These are phyloP conservation scores for Turnix velox DNA, from an alignment of 2,113 vertebrate species.

Conservation along the genomic window DNA sequence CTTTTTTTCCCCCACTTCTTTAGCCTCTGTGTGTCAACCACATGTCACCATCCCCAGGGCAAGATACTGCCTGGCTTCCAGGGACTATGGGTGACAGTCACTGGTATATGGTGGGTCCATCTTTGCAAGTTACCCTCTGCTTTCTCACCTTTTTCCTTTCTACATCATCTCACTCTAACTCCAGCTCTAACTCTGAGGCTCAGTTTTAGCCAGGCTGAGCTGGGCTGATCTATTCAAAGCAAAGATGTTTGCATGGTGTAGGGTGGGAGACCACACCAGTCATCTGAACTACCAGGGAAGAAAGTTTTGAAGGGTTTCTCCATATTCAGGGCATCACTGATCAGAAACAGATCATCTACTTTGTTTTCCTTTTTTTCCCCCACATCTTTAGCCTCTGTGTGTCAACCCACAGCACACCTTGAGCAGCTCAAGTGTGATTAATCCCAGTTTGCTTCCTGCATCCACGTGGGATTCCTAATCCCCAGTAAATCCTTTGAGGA, in stretches of 20 bases:
- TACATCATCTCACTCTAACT: background rate
- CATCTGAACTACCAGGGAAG: fast-evolving
- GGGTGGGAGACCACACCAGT: background rate
- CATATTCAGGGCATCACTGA: background rate
- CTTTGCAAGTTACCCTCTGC: background rate
- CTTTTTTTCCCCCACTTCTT: background rate
- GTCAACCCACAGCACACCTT: conserved; percentile 9
- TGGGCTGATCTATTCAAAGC: background rate
- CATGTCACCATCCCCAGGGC: background rate
- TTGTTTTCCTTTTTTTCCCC: background rate
- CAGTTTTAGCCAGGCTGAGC: background rate
- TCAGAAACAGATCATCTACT: background rate
- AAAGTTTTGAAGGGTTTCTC: background rate
- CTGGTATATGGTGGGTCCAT: fast-evolving
- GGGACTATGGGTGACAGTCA: fast-evolving
- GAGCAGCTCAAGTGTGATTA: conserved; percentile 4
- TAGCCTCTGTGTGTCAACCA: background rate
- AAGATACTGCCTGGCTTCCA: background rate
- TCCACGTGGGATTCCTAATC: background rate
- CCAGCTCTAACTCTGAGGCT: background rate
- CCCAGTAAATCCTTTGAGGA: conserved; percentile 15
- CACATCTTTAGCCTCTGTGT: background rate
- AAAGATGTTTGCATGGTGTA: background rate
- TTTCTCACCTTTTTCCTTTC: background rate
- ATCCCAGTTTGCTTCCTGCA: background rate